Percentiles rank a stretch among this genome's conserved stretches.
phyloP scores from a whole-genome alignment of 1,140 invertebrate genomes.

The Phymastichus coffea region DNA sequence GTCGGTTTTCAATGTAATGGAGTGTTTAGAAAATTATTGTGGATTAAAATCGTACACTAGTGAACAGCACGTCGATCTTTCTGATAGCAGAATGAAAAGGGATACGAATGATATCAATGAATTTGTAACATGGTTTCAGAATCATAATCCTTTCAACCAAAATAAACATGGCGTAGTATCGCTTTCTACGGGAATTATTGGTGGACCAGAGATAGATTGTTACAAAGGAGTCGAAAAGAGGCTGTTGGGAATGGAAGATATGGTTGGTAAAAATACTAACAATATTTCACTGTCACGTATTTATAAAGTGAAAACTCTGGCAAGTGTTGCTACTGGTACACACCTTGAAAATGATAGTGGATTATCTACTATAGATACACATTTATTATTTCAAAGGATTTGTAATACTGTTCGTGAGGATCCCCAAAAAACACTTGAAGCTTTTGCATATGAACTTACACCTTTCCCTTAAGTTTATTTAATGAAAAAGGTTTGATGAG shows the following conservation, averaged over 20 bases:
- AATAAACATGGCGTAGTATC: constrained; percentile 37
- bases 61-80: constrained; percentile 51
- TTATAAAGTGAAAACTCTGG: constrained; percentile 19
- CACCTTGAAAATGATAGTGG: constrained; percentile 29
- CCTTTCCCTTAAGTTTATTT: constrained; percentile 42
- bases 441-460: constrained; percentile 44
- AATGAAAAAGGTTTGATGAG: constrained; percentile 42
- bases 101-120: constrained; percentile 43
- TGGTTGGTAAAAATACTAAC: constrained; percentile 21
- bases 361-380: constrained; percentile 36
- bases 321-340: constrained; percentile 7
- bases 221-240: background rate
- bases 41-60: constrained; percentile 39
- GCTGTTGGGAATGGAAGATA: constrained; percentile 9
- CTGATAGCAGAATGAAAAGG: constrained; percentile 43
- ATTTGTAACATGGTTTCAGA: constrained; percentile 45
- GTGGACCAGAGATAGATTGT: background rate
- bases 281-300: constrained; percentile 5
- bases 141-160: constrained; percentile 40
- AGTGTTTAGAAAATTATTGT: constrained; percentile 41
- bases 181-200: constrained; percentile 38
- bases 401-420: constrained; percentile 26
- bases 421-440: constrained; percentile 37
- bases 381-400: constrained; percentile 50
- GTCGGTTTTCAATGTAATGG: constrained; percentile 24